phyloP scores from a whole-genome alignment of 2,797 vertebrate genomes.

The Tokudaia tokunoshimensis region DNA sequence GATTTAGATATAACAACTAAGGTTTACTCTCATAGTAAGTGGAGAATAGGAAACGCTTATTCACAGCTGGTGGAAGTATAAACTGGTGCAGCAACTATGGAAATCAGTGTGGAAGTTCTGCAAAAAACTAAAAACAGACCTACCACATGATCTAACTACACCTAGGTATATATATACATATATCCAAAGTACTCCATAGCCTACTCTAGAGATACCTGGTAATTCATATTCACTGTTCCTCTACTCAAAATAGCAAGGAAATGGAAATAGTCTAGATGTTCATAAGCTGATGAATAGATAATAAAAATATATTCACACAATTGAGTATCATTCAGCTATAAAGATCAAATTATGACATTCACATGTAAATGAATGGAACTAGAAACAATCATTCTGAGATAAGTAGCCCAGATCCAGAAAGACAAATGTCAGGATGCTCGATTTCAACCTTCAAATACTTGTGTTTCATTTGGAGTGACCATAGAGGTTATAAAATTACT shows the following conservation, averaged over 20 bases:
- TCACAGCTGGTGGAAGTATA: neutral
- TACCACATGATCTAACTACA: neutral
- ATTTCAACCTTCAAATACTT: neutral
- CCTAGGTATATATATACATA: neutral
- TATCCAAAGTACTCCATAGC: neutral
- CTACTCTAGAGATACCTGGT: neutral
- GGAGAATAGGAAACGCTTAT: neutral
- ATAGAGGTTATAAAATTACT: neutral
- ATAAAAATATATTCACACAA: neutral
- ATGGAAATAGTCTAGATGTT: neutral
- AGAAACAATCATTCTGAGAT: neutral
- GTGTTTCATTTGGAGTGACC: neutral
- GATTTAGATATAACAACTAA: slow-evolving; percentile 20
- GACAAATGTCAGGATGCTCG: neutral
- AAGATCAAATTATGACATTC: neutral
- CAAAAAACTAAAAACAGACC: neutral
- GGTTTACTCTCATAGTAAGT: neutral
- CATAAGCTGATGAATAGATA: neutral
- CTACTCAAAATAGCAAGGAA: neutral
- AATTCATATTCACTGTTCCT: neutral
- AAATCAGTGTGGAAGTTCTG: neutral
- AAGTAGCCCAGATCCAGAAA: neutral
- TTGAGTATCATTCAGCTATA: neutral
- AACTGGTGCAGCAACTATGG: neutral
- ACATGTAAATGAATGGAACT: neutral